These are phyloP conservation scores for Agonopterix subpropinquella DNA, from an alignment of 2,888 invertebrate species.

Conservation along the genomic window DNA sequence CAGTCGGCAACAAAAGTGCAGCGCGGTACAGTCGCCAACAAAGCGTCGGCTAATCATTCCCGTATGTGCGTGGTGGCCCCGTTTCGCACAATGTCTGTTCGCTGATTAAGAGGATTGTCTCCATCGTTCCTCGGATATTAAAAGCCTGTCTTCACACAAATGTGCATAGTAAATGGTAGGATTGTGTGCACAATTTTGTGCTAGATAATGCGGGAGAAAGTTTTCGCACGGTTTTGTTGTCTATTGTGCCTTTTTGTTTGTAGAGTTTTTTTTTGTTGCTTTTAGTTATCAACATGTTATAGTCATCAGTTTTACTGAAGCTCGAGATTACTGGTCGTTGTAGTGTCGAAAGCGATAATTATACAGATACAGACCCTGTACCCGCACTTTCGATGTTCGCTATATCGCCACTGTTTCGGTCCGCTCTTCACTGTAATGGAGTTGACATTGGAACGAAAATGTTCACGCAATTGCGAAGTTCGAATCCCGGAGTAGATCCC, in stretches of 20 bases:
- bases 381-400: too few species aligned
- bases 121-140: slow-evolving; percentile 68
- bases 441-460: too few species aligned
- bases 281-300: not conserved
- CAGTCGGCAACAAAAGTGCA: slow-evolving; percentile 53
- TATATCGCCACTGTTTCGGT: too few species aligned
- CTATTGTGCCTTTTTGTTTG: slow-evolving; percentile 40
- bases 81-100: slow-evolving; percentile 68
- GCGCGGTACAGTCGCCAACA: slow-evolving; percentile 42
- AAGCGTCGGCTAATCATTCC: slow-evolving; percentile 58
- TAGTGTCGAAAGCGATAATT: too few species aligned
- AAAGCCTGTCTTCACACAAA: slow-evolving; percentile 60
- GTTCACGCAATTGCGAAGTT: too few species aligned
- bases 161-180: not conserved
- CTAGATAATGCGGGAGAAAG: slow-evolving; percentile 45
- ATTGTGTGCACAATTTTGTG: slow-evolving; percentile 16
- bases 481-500: too few species aligned
- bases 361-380: too few species aligned
- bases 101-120: slow-evolving; percentile 75
- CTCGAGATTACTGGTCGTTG: too few species aligned
- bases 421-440: too few species aligned
- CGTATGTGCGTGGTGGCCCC: slow-evolving; percentile 52
- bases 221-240: slow-evolving; percentile 45
- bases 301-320: too few species aligned
- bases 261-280: slow-evolving; percentile 25